Percentiles rank a stretch among this genome's conserved stretches.
phyloP scores from a whole-genome alignment of 2,888 invertebrate species.

The Clivina fossor region DNA sequence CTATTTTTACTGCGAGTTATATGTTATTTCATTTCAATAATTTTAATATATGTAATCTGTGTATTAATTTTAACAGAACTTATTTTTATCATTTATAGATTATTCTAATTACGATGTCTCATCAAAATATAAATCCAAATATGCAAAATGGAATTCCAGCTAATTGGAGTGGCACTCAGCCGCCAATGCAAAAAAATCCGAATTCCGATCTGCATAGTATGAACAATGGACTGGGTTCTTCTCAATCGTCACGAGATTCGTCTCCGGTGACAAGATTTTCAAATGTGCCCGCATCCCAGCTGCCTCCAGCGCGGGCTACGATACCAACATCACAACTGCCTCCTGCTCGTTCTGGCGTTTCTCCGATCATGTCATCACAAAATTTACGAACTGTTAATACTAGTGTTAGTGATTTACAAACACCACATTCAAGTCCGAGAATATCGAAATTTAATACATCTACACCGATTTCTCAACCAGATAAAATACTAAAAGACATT shows the following conservation, averaged over 20 bases:
- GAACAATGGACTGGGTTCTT: slow-evolving; percentile 49
- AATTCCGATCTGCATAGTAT: neutral
- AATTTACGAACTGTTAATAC: slow-evolving; percentile 6
- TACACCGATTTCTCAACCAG: slow-evolving; percentile 41
- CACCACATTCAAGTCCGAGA: slow-evolving; percentile 43
- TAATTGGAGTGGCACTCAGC: slow-evolving; percentile 19
- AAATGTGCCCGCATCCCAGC: slow-evolving; percentile 45
- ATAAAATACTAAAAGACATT: slow-evolving; percentile 4
- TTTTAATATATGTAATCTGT: too few relatives aligned
- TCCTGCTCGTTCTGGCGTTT: slow-evolving; percentile 32
- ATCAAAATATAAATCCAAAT: slow-evolving; percentile 21
- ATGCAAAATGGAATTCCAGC: slow-evolving; percentile 27
- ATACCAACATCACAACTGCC: slow-evolving; percentile 49
- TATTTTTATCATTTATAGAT: slow-evolving; percentile 23
- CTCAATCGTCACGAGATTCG: slow-evolving; percentile 51
- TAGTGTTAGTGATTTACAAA: slow-evolving; percentile 19
- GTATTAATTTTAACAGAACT: too few relatives aligned
- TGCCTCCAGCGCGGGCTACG: slow-evolving; percentile 43
- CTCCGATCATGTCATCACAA: slow-evolving; percentile 1
- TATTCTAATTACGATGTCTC: slow-evolving; percentile 20
- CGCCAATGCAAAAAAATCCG: slow-evolving; percentile 8
- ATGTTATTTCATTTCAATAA: too few relatives aligned
- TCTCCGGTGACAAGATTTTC: slow-evolving; percentile 47
- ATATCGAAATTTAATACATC: slow-evolving; percentile 44
- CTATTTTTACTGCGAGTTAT: too few relatives aligned